Percentiles rank a stretch among this genome's conserved stretches.
phyloP scores from a whole-genome alignment of 2,888 invertebrate species.

The Lycophotia porphyrea region DNA sequence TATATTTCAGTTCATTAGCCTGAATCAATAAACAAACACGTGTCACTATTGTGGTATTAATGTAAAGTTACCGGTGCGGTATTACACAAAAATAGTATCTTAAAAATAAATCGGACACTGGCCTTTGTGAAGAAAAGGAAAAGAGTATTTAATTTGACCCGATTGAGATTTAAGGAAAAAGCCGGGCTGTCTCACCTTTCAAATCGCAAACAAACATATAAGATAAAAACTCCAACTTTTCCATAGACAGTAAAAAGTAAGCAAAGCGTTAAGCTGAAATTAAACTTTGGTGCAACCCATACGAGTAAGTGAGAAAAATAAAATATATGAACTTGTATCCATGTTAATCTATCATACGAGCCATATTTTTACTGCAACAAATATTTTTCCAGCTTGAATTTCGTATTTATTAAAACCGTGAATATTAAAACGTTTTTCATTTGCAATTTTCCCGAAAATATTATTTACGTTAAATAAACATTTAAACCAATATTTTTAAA shows the following conservation, averaged over 20 bases:
- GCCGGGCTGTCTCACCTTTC: not conserved
- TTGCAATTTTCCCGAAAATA: not conserved
- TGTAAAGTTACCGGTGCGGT: not conserved
- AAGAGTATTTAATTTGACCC: not conserved
- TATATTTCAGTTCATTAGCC: not conserved
- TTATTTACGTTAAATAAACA: not conserved
- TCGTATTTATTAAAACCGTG: slow-evolving; percentile 9
- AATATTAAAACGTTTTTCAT: not conserved
- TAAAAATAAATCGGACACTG: not conserved
- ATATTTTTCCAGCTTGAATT: slow-evolving; percentile 25
- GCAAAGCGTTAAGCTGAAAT: slow-evolving; percentile 7
- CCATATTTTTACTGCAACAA: slow-evolving; percentile 25
- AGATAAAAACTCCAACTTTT: not conserved
- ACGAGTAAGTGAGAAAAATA: slow-evolving; percentile 33
- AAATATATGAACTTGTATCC: slow-evolving; percentile 38
- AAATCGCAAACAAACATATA: not conserved
- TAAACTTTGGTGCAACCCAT: slow-evolving; percentile 32
- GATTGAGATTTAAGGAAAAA: not conserved
- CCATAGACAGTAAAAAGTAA: not conserved
- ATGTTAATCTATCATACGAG: slow-evolving; percentile 44
- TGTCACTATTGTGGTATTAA: not conserved
- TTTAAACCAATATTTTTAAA: not conserved
- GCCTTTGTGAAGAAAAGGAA: not conserved
- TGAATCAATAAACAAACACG: not conserved
- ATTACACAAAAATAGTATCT: not conserved